These are phyloP conservation scores for Nesidiocoris tenuis DNA, from an alignment of 2,888 invertebrate genomes.

Conservation along the genomic window DNA sequence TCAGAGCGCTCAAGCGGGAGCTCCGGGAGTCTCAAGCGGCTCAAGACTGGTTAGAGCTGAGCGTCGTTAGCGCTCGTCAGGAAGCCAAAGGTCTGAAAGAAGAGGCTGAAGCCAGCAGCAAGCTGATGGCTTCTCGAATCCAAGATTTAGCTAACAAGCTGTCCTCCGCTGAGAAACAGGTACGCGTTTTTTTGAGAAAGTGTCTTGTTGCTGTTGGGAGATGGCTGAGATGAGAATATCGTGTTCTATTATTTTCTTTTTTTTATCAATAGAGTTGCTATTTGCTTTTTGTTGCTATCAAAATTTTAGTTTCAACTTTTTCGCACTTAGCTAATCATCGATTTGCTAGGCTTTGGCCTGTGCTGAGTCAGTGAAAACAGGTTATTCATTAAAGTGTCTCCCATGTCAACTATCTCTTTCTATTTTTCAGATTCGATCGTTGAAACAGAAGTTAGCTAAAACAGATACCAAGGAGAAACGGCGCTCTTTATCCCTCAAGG, in stretches of 20 bases:
- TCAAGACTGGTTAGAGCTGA: constrained; percentile 76
- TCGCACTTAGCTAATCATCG: no score
- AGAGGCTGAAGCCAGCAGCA: constrained; percentile 69
- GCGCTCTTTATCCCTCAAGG: constrained; percentile 78
- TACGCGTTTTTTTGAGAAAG: constrained; percentile 53
- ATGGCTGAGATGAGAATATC: no score
- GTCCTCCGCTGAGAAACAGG: constrained; percentile 77
- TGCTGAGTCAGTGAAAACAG: no score
- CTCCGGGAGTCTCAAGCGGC: constrained; percentile 75
- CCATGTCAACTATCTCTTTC: no score
- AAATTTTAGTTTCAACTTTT: no score
- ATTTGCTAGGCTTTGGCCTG: no score
- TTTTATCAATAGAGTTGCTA: no score
- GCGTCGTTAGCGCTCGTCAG: constrained; percentile 72
- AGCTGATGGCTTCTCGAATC: constrained; percentile 78
- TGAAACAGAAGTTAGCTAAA: constrained; percentile 78
- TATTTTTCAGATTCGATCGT: constrained; percentile 58
- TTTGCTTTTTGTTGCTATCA: no score
- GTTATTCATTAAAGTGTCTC: no score
- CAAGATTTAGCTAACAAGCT: constrained; percentile 81
- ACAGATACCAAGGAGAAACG: constrained; percentile 75
- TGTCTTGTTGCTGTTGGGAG: neutral
- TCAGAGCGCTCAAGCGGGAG: constrained; percentile 77
- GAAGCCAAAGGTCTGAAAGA: constrained; percentile 67
- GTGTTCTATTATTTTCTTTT: no score